phyloP scores from a whole-genome alignment of 2,113 vertebrate genomes.

The Myanophis thanlyinensis region DNA sequence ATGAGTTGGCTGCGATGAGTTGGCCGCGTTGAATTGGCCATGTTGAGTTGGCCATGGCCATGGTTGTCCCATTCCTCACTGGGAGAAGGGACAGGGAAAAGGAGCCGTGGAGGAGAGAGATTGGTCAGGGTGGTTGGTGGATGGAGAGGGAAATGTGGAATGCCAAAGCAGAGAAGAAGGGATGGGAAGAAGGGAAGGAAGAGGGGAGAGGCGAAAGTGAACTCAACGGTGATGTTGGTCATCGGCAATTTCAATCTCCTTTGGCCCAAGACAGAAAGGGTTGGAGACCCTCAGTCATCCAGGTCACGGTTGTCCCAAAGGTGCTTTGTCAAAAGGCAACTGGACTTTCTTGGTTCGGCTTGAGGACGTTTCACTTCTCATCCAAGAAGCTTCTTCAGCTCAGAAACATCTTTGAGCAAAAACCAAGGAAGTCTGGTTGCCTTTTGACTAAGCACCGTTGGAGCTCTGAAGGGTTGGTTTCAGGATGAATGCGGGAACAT shows the following conservation, averaged over 20 bases:
- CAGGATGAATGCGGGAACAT: background rate
- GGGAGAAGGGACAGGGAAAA: background rate
- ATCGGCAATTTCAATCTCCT: background rate
- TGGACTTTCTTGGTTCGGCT: background rate
- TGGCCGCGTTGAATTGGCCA: no score
- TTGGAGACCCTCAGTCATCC: background rate
- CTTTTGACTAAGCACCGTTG: background rate
- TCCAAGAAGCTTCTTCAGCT: background rate
- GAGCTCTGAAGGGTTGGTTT: background rate
- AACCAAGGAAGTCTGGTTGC: background rate
- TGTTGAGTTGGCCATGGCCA: background rate
- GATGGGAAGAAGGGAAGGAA: background rate
- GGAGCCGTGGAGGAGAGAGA: rapidly evolving
- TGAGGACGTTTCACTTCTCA: background rate
- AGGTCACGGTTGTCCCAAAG: background rate
- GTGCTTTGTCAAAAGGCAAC: background rate
- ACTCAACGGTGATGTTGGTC: background rate
- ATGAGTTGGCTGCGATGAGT: no score
- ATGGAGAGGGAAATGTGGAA: background rate
- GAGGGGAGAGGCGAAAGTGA: rapidly evolving
- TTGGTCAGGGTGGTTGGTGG: background rate
- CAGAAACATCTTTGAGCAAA: background rate
- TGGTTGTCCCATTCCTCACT: background rate
- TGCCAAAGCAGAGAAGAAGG: background rate
- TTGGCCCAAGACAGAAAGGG: rapidly evolving